Base-by-base conservation (phyloP, 2,888 invertebrate genomes). In the Phengaris arion region DNA sequence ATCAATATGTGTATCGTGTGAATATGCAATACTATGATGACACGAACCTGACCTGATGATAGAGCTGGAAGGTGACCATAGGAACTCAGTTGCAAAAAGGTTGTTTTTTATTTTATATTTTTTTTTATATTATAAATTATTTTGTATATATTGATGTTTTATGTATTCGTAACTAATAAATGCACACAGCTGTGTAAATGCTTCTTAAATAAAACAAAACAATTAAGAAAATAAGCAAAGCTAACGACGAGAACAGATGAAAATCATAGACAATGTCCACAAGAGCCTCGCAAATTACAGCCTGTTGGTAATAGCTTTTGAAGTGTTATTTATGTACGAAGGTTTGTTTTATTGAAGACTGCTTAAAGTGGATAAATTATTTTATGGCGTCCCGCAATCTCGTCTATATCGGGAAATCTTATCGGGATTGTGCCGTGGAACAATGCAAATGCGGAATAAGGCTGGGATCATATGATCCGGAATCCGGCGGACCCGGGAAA, bases 321-420 rank as follows among this genome's bases (percentile, higher is more conserved):
- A 54, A 72, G 72, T 72, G 13, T 72, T 54, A 72, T 72, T 72
- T 72, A 72, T 72, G 22, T n/a, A 22, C 52, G 64, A 64, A 72
- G 72, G 46, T 15, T 69, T 69, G 69, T 35, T 72, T 54, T 54
- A 72, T 72, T 35, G 54, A 72, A 35, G 52, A 35, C 15, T 13
- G 35, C 35, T 12, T 59, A 1, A 15, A 72, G 68, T 68, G 35
- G 69, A 69, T 69, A 69, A 52, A 72, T 52, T 72, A 54, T 35
- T 52, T 52, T 52, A 52, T 52, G 52, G 9, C 51, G 15, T n/a
- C 51, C 15, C 48, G 22, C 52, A 84, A 85, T 84, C 83, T 82
- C 80, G 81, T 70, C 78, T 79, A 82, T 83, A 80, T 81, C 59
- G 59, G 48, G 59, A 59, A 59, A 59, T 22, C 15, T 59, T 59